Percentiles rank a stretch among this genome's conserved stretches.
Conservation (phyloP, 2,113 vertebrate genomes). For the Austrofundulus limnaeus region DNA sequence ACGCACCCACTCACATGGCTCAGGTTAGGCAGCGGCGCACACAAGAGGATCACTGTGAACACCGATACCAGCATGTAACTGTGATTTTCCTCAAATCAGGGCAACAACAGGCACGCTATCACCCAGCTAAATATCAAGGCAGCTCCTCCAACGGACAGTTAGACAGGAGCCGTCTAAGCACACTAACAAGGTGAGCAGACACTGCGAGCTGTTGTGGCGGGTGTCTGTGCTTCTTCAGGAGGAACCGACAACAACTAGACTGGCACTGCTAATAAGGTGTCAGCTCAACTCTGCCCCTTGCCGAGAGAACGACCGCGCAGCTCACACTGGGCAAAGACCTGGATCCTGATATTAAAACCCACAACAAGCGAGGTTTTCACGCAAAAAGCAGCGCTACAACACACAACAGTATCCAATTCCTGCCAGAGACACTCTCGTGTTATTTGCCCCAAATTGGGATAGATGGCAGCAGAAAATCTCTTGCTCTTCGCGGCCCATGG, state of each 20-base stretch:
- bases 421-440: slow-evolving; percentile 1
- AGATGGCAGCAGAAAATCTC: slow-evolving; percentile 22
- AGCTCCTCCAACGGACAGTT: slow-evolving; percentile 13
- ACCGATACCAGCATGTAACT: slow-evolving; percentile 15
- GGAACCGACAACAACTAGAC: slow-evolving; percentile 52
- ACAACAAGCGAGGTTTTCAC: slow-evolving; percentile 11
- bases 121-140: slow-evolving; percentile 38
- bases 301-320: slow-evolving; percentile 27
- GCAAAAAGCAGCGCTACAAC: slow-evolving; percentile 9
- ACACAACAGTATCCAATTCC: slow-evolving; percentile 8
- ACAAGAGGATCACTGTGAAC: slow-evolving; percentile 19
- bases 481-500: slow-evolving; percentile 8
- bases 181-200: slow-evolving; percentile 69
- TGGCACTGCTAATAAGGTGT: slow-evolving; percentile 63
- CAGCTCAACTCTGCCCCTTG: slow-evolving; percentile 35
- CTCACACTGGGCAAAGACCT: slow-evolving; percentile 10
- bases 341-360: slow-evolving; percentile 21
- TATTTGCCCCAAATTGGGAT: slow-evolving; percentile 13
- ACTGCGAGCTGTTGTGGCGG: slow-evolving; percentile 45
- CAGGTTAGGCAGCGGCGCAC: slow-evolving; percentile 24
- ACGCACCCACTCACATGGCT: slow-evolving; percentile 37
- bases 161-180: slow-evolving; percentile 42
- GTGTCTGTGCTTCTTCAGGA: slow-evolving; percentile 53
- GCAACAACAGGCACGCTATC: slow-evolving; percentile 31
- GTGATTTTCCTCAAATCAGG: slow-evolving; percentile 30